phyloP scores from a whole-genome alignment of 1,140 invertebrate genomes.

The Nilaparvata lugens region DNA sequence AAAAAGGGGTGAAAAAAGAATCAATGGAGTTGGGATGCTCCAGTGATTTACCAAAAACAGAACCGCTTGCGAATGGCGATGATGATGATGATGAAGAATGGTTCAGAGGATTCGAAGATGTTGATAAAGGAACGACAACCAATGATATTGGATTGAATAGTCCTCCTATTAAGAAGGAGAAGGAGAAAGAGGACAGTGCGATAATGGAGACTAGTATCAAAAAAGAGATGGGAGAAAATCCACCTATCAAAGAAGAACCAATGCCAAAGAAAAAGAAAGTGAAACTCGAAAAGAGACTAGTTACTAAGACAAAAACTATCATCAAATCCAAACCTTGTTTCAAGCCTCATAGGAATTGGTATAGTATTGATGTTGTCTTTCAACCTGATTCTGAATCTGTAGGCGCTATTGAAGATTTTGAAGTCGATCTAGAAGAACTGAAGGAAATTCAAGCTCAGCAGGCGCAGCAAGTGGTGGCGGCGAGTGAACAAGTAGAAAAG shows the following conservation, averaged over 20 bases:
- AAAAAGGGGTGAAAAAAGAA: background rate
- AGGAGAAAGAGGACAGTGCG: background rate
- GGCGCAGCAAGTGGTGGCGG: no score
- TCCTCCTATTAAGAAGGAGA: background rate
- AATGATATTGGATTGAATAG: background rate
- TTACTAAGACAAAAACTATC: background rate
- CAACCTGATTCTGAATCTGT: no score
- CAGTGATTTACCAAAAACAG: background rate
- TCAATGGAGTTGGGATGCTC: background rate
- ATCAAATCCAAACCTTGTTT: conserved; percentile 1
- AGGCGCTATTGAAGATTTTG: no score
- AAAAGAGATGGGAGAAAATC: background rate
- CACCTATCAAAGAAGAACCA: no score
- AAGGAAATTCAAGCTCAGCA: no score
- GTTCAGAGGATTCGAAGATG: background rate
- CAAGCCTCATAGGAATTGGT: conserved; percentile 2
- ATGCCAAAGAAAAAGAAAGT: background rate
- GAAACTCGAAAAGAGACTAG: background rate
- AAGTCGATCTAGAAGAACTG: no score
- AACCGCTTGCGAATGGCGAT: background rate
- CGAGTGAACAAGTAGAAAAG: no score
- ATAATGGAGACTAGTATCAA: background rate
- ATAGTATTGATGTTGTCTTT: background rate
- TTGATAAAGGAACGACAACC: background rate
- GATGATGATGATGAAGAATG: background rate